These are phyloP conservation scores for Morpho helenor DNA, from an alignment of 2,888 invertebrate species.

Conservation along the genomic window DNA sequence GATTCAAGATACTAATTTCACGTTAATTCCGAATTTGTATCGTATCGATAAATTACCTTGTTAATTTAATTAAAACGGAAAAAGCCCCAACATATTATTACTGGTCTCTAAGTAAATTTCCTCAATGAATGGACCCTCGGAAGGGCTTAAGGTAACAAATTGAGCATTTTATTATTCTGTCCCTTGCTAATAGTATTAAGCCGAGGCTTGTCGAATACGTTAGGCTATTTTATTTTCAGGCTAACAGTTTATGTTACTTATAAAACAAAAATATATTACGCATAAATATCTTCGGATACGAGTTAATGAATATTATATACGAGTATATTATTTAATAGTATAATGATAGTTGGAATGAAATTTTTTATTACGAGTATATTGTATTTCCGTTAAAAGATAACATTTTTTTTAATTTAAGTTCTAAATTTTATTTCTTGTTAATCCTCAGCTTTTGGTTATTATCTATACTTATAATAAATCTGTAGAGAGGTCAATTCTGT, in stretches of 20 bases:
- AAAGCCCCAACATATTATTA: conserved; percentile 9
- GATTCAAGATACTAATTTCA: too few relatives aligned
- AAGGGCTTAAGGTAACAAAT: conserved; percentile 57
- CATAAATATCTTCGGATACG: too few relatives aligned
- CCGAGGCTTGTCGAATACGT: conserved; percentile 24
- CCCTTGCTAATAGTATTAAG: conserved; percentile 59
- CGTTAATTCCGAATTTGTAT: not conserved
- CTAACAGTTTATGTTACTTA: not conserved
- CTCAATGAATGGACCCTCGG: conserved; percentile 38
- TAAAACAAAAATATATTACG: not conserved
- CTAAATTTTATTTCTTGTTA: too few relatives aligned
- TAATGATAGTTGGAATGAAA: too few relatives aligned
- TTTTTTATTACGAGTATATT: too few relatives aligned
- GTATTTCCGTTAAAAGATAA: too few relatives aligned
- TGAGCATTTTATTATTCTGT: conserved; percentile 63
- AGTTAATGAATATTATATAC: too few relatives aligned
- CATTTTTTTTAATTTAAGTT: too few relatives aligned
- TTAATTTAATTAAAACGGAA: conserved; percentile 17
- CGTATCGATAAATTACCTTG: conserved; percentile 5
- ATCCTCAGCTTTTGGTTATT: too few relatives aligned
- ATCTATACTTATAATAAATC: too few relatives aligned
- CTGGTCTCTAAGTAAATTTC: conserved; percentile 19
- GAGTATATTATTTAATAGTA: too few relatives aligned
- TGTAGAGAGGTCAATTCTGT: too few relatives aligned
- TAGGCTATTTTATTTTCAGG: conserved; percentile 9